Evolutionary conservation across 1,140 invertebrate genomes (phyloP).

Genomic region (Periplaneta americana): DNA sequence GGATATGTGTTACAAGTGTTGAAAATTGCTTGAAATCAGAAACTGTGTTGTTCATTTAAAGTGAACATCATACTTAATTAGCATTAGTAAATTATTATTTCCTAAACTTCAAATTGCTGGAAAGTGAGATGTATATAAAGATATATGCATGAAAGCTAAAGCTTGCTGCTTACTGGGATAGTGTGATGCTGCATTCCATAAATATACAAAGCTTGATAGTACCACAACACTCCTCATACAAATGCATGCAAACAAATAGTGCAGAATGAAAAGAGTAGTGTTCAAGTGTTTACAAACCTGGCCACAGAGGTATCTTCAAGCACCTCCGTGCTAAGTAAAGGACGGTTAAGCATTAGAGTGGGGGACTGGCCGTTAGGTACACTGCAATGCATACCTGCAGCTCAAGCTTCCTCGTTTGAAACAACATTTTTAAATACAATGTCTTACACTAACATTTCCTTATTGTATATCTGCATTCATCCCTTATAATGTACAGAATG

Average conservation of each 20-base stretch:
- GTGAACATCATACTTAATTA: too few relatives aligned
- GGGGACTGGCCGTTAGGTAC: background rate
- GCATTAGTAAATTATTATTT: too few relatives aligned
- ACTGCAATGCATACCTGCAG: conserved; percentile 7
- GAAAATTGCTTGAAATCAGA: too few relatives aligned
- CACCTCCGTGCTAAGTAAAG: conserved; percentile 31
- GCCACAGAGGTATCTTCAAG: conserved; percentile 31
- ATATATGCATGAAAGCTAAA: too few relatives aligned
- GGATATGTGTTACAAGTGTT: too few relatives aligned
- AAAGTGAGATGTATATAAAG: too few relatives aligned
- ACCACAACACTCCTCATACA: conserved; percentile 2
- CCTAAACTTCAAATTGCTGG: too few relatives aligned
- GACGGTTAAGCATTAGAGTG: conserved; percentile 24
- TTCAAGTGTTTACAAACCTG: conserved; percentile 28
- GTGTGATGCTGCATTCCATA: too few relatives aligned
- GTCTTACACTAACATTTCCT: too few relatives aligned
- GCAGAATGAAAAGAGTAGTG: conserved; percentile 10
- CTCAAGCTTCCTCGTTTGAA: background rate
- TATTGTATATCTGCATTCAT: background rate
- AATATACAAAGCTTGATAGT: background rate
- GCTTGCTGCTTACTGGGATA: background rate
- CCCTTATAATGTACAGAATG: background rate
- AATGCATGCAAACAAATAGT: background rate
- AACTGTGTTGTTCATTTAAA: too few relatives aligned
- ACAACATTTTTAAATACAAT: background rate